Percentiles rank a stretch among this genome's conserved stretches.
Conservation (phyloP, 1,140 invertebrate genomes). For the Ylistrum balloti region DNA sequence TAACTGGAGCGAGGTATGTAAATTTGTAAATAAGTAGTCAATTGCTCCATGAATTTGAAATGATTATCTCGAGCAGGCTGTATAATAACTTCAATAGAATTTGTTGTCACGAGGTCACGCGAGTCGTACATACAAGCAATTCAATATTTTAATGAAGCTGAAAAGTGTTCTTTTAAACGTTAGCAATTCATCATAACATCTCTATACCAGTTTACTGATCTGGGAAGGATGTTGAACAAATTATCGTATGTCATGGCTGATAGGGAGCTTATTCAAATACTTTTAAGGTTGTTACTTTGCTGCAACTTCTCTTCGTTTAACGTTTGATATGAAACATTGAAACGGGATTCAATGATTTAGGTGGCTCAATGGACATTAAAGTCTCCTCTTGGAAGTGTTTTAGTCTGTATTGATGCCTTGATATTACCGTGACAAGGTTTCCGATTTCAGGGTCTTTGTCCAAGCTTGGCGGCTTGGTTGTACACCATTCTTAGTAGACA, state of each 20-base stretch:
- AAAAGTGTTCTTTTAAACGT: slow-evolving; percentile 14
- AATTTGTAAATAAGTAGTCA: not conserved
- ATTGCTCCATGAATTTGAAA: not conserved
- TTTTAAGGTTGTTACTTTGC: not conserved
- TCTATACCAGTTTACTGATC: not conserved
- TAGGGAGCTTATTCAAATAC: not conserved
- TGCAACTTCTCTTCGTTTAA: not conserved
- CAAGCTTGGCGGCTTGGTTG: slow-evolving; percentile 7
- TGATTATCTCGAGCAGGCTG: not conserved
- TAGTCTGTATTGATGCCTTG: not conserved
- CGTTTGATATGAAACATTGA: slow-evolving; percentile 19
- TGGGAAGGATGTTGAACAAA: not conserved
- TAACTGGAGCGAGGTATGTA: not conserved
- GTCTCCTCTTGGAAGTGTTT: slow-evolving; percentile 26
- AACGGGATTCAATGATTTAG: slow-evolving; percentile 20
- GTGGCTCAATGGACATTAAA: not conserved
- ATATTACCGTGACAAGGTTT: slow-evolving; percentile 7
- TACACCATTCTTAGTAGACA: slow-evolving; percentile 25
- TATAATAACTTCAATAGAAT: slow-evolving; percentile 20
- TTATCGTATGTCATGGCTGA: not conserved
- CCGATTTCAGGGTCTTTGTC: slow-evolving; percentile 19
- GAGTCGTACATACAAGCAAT: slow-evolving; percentile 4
- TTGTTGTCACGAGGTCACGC: not conserved
- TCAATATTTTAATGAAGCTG: slow-evolving; percentile 27
- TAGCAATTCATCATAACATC: not conserved